These are phyloP conservation scores for Abrostola triplasia DNA, from an alignment of 2,888 invertebrate species.

Conservation along the genomic window DNA sequence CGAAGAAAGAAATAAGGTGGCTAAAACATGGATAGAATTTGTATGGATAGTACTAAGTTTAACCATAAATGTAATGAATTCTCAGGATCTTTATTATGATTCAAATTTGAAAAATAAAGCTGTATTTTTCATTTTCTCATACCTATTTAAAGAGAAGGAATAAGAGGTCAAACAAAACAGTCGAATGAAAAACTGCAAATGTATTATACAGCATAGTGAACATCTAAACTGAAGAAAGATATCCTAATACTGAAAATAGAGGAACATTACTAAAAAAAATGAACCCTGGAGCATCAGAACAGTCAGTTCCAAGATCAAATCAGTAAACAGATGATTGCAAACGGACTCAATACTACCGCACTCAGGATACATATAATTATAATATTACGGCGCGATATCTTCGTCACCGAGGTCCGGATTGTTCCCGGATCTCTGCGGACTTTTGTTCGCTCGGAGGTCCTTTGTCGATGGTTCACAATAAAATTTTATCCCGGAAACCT, in stretches of 20 bases:
- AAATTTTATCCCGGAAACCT: slow-evolving; percentile 86
- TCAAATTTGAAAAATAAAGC: no score
- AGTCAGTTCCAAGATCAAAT: slow-evolving; percentile 4
- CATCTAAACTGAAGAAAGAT: background rate
- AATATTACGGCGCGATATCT: slow-evolving; percentile 57
- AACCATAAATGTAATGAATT: background rate
- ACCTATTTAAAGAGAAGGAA: no score
- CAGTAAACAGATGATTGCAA: slow-evolving; percentile 16
- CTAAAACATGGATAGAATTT: slow-evolving; percentile 9
- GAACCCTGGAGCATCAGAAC: background rate
- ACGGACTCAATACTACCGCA: slow-evolving; percentile 25
- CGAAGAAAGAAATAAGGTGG: slow-evolving; percentile 27
- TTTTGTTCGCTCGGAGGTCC: slow-evolving; percentile 63
- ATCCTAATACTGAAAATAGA: background rate
- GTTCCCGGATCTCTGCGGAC: slow-evolving; percentile 61
- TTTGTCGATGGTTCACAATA: slow-evolving; percentile 85
- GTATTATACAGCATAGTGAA: background rate
- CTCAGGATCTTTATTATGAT: no score
- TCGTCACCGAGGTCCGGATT: slow-evolving; percentile 62
- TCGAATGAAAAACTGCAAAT: no score
- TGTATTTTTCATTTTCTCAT: no score
- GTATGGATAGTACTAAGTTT: slow-evolving; percentile 1
- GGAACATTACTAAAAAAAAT: background rate
- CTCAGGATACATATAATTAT: slow-evolving; percentile 53
- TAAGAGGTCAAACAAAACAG: no score